Base-by-base conservation (phyloP, 2,797 vertebrate species). In the Calcarius lapponicus region DNA sequence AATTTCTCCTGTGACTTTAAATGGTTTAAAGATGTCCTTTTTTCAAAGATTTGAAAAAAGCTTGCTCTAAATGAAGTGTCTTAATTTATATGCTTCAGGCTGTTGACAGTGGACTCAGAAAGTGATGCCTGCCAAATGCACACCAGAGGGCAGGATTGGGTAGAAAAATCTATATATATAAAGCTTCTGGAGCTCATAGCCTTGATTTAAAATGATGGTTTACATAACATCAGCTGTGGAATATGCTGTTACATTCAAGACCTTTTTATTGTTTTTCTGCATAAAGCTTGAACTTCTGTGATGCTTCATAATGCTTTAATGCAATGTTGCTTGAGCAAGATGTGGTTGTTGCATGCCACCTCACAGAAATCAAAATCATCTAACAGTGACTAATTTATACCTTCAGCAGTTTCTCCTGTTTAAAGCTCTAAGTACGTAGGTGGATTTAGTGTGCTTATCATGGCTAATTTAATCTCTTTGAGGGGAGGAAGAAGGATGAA, bases 81-180 rank as follows among this genome's bases (percentile, higher is more conserved):
- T 56, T 80, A 48, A 29, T 87, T 93, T 36, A 47, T 50, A 19
- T 40, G 45, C 48, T 90, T 85, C 51, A 78, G 51, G 62, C 18
- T 86, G 92, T 76, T 80, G 65, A 17, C 48, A 38, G 57, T 62
- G 64, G 13, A 25, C 51, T 75, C 22, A 9, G 56, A 53, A 92
- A 64, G 26, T 60, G 61, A 79, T 79, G 62, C 0, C 0, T 80
- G n/a, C 34, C 56, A 88, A 51, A 38, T 76, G 71, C 42, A 93
- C 93, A 88, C 91, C 80, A 96, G 95, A 94, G 94, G 94, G 94
- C 93, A 97, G 95, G 53, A 71, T 91, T 85, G 88, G 47, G 48
- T 90, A 84, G 50, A 60, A 81, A 66, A 74, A 91, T 72, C 20
- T 78, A 2, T 67, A 10, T 60, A 9, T 65, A 8, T 72, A 69